Evolutionary conservation across 2,797 vertebrate species (phyloP), one percentile per base, ranked within the genome.

Genomic region (Loriculus beryllinus): DNA sequence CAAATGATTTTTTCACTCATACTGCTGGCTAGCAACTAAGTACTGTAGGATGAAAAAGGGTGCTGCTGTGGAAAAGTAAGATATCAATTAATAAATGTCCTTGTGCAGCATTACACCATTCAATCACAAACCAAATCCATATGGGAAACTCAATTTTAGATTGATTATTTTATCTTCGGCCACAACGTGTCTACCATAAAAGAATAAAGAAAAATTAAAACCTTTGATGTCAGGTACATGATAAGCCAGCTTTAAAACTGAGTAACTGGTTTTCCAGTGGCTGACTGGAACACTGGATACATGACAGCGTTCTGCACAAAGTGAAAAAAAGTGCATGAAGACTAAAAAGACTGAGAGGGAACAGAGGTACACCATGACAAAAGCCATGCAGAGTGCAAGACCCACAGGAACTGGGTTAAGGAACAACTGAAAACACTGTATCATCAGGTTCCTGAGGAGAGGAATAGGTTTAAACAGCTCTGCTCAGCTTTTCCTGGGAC

Each of bases 371-470:
- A 43, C 28, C 7, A 14, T 20, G 40, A 48, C 48, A 71, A 39
- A 70, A 51, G 12, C 23, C 16, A 25, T 10, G 9, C 28, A 40
- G 25, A 62, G 7, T 26, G 3, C 9, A 51, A 78, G 65, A 74
- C 29, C 20, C 39, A 14, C 17, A 40, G 37, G 22, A 81, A 54
- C 3, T 22, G 31, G 14, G 23, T 18, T 1, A 1, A 88, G 22
- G 31, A 82, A 72, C 15, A 62, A 52, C 37, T 23, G 10, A 57
- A 60, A 80, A 48, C 7, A 43, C 23, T 42, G 33, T 14, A 28
- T 67, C 0, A 0, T 8, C 57, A 39, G 18, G 29, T 8, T 21
- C 15, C 35, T 26, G 28, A 63, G 35, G 31, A 35, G 11, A 31
- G 22, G 48, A 49, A 35, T 5, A 56, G 22, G 6, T 6, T 84